Percentiles rank a stretch among this genome's conserved stretches.
Evolutionary conservation across 2,113 vertebrate species (phyloP).

Genomic region (Symphodus melops): DNA sequence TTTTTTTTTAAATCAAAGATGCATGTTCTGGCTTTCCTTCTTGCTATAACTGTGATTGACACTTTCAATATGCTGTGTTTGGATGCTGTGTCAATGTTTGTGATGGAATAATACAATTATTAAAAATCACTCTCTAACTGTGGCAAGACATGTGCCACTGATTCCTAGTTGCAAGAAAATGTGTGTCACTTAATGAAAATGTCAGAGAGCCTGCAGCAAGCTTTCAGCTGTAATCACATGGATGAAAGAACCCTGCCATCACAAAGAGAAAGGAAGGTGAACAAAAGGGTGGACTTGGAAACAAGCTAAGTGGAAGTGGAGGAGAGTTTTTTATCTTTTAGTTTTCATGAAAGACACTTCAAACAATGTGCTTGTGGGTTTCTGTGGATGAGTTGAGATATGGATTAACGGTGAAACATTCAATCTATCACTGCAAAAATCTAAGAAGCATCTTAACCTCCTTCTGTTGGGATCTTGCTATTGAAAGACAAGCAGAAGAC

Average conservation of each 20-base stretch:
- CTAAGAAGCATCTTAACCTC: conserved; percentile 37
- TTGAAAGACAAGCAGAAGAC: conserved; percentile 15
- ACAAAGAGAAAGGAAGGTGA: not conserved
- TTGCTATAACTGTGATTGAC: not conserved
- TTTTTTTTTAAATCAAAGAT: not conserved
- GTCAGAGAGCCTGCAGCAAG: not conserved
- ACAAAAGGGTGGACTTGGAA: not conserved
- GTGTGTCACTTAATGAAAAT: conserved; percentile 21
- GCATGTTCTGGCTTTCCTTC: not conserved
- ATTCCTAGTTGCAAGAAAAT: conserved; percentile 8
- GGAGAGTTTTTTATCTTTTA: not conserved
- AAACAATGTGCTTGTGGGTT: fast-evolving
- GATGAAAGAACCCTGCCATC: not conserved
- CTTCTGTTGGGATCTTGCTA: conserved; percentile 17
- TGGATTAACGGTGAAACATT: conserved; percentile 13
- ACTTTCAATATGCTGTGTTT: not conserved
- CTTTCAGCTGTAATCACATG: conserved; percentile 1
- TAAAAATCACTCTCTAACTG: not conserved
- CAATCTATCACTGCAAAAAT: conserved; percentile 39
- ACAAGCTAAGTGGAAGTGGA: not conserved
- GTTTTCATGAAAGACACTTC: not conserved
- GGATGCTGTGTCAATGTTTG: not conserved
- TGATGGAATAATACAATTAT: not conserved
- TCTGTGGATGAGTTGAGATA: conserved; percentile 16
- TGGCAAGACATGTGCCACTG: not conserved